Evolutionary conservation across 2,888 invertebrate genomes (phyloP), one percentile per base, ranked within the genome.

Genomic region (Amphipoea oculea): DNA sequence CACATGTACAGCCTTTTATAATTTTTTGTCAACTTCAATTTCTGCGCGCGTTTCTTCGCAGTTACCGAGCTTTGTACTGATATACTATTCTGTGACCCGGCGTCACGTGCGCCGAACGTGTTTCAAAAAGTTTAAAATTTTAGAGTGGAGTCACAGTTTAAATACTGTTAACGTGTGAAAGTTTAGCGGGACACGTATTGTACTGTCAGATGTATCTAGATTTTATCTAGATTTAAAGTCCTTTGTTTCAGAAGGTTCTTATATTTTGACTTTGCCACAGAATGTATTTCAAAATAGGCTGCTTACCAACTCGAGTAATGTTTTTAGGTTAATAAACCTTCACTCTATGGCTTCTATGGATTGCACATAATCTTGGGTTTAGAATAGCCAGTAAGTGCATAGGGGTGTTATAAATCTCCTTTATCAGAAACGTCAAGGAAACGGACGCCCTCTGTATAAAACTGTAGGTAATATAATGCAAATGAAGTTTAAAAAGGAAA

Each of bases 61-160:
- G 54, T 73, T 9, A 14, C 51, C 4, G 3, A n/a, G 66, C 69
- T 69, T 12, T 14, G 36, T 60, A 42, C 57, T 84, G 69, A 54
- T 79, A 62, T 80, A 73, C 42, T 81, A 81, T 71, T 80, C 73
- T 36, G 81, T 62, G 57, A 57, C 12, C 54, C 0, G 20, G 60
- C 60, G 65, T 84, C 82, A 84, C 85, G 85, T 83, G 85, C 67
- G 6, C 20, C 36, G 57, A 54, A 84, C 85, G 70, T 84, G 73
- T 80, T 84, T 57, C 23, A 70, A 71, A 79, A 71, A 84, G 66
- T 80, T 17, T 68, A 84, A 29, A 82, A 79, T 69, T 84, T 73
- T 72, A 69, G 51, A 79, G 80, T 84, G 68, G 62, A 70, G 67
- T 83, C 71, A 65, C 67, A 77, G 83, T 66, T 83, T 83, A 83